Evolutionary conservation across 2,888 invertebrate genomes (phyloP), one percentile per base, ranked within the genome.

Genomic region (Prosapia bicincta): DNA sequence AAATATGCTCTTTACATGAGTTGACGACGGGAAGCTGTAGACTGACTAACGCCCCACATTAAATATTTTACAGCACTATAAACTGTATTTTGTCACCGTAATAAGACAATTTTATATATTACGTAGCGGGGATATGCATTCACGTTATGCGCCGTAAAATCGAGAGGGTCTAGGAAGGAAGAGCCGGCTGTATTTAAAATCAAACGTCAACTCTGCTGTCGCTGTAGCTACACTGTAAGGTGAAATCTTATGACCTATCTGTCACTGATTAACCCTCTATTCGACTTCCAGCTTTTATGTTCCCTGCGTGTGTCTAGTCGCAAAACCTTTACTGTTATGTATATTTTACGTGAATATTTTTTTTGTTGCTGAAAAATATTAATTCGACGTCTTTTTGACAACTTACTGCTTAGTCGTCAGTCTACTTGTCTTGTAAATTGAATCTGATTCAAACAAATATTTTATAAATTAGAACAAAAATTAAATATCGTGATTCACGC

Each of bases 101-200:
- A 73, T 73, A 68, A 73, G 68, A 73, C 67, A 54, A 38, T 66
- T 73, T 38, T 43, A 73, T 68, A 68, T 73, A 68, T 73, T 73
- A 43, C 25, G 66, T 26, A 20, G 26, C 25, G 28, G 25, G 38
- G 15, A 38, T 67, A 72, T 20, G 15, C 38, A 28, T 32, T 54
- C 26, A 25, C 43, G 73, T 73, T 73, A 68, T 73, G 68, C 43
- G 15, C 25, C 28, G 68, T 73, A 73, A 73, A 73, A 73, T 73
- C 54, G 73, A 68, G 26, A 68, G 38, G 54, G 54, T 20, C n/a
- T 10, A 15, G 38, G 15, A 38, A 38, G 38, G 38, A 38, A 38
- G 54, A 10, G 20, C n/a, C 54, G 5, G 30, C 30, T 9, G n/a
- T 54, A 54, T 54, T 54, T n/a, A 3, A 54, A 54, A 54, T 54